Percentiles rank a stretch among this genome's conserved stretches.
phyloP scores from a whole-genome alignment of 2,113 vertebrate species.

The Crotalus tigris region DNA sequence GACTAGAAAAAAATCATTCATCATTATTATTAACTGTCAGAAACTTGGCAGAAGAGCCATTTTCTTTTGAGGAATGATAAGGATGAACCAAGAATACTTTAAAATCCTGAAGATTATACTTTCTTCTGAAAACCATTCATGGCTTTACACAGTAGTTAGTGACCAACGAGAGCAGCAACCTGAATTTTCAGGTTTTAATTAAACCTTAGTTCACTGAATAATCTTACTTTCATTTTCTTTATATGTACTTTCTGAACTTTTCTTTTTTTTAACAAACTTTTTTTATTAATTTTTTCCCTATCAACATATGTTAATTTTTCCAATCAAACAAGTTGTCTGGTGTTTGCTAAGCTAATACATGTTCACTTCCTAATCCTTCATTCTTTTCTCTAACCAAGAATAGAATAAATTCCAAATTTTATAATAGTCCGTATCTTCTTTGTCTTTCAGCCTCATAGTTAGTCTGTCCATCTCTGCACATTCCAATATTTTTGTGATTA shows the following conservation, averaged over 20 bases:
- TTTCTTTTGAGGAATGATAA: background rate
- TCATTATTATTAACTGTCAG: background rate
- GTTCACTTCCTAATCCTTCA: too few relatives aligned
- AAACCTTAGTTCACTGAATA: background rate
- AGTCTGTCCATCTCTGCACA: too few relatives aligned
- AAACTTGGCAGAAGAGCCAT: background rate
- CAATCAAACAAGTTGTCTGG: too few relatives aligned
- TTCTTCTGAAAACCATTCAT: background rate
- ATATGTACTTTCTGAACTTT: background rate
- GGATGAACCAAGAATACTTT: background rate
- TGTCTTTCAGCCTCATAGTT: too few relatives aligned
- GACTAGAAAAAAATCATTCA: background rate
- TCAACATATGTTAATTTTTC: too few relatives aligned
- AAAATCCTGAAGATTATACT: background rate
- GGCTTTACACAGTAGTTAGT: background rate
- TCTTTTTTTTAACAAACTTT: too few relatives aligned
- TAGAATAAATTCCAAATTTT: too few relatives aligned
- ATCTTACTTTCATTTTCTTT: background rate
- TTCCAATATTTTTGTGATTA: too few relatives aligned
- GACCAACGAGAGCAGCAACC: background rate
- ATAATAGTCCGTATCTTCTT: too few relatives aligned
- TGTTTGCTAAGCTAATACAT: too few relatives aligned
- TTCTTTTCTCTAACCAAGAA: too few relatives aligned
- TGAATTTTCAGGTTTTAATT: background rate
- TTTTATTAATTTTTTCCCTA: too few relatives aligned